Percentiles rank a stretch among this genome's conserved stretches.
These are phyloP conservation scores for Acanthaster planci DNA, from an alignment of 35 echinoderm and acorn worm species.

Conservation along the genomic window DNA sequence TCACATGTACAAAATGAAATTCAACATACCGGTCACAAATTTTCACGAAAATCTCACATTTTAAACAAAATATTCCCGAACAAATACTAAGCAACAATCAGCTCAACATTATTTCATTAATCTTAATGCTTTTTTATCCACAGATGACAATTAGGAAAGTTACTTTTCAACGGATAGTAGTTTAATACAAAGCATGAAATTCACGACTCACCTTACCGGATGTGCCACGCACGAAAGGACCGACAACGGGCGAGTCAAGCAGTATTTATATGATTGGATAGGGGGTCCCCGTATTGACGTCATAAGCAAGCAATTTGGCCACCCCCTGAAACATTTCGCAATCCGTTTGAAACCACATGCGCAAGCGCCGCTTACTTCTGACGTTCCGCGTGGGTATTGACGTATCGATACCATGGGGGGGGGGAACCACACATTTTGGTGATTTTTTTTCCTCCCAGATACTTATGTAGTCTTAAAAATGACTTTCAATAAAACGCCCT, in stretches of 20 bases:
- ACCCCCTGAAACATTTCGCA: conserved; percentile 28
- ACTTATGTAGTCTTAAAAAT: no score
- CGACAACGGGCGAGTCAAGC: neutral
- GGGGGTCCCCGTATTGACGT: conserved; percentile 15
- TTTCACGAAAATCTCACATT: neutral
- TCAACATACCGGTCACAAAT: conserved; percentile 1
- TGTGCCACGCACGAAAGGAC: conserved; percentile 18
- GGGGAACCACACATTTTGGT: no score
- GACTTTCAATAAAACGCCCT: no score
- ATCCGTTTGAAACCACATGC: neutral
- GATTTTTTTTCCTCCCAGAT: no score
- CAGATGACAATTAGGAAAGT: neutral
- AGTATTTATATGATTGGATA: neutral
- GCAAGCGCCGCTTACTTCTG: neutral
- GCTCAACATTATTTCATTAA: neutral
- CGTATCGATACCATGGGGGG: no score
- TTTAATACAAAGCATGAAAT: neutral
- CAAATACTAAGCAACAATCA: neutral
- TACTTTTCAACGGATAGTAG: neutral
- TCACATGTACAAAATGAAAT: conserved; percentile 3
- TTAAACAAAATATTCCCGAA: neutral
- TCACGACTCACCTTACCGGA: neutral
- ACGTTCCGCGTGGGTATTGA: neutral
- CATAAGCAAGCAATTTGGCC: neutral
- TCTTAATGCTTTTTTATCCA: neutral